Base-by-base conservation (phyloP, 2,888 invertebrate genomes). In the Dexiosoma caninum region DNA sequence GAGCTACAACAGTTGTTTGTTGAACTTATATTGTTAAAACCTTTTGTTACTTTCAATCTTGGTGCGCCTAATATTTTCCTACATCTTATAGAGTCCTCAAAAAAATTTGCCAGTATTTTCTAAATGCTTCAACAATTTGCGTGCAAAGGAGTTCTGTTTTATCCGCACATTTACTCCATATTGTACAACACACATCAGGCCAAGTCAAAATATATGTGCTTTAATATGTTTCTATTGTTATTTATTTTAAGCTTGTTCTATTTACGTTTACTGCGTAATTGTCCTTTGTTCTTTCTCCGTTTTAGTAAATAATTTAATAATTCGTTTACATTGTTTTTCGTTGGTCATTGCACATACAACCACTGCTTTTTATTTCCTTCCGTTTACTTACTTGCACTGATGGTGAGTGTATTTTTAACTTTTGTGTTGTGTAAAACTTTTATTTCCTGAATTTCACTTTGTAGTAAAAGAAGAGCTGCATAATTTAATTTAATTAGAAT, bases 221-320 rank as follows among this genome's bases (percentile, higher is more conserved):
- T 19, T 57, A 70, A 70, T 70, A 49, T 59, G 46, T 14, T 49
- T 37, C 32, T n/a, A 60, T 71, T 71, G 59, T 71, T 46, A 40
- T 19, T 49, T 49, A 10, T 51, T 35, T n/a, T 59, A 27, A 23
- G 14, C 23, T 37, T 21, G 16, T 40, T 27, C 40, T 21, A 49
- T 59, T 49, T 57, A 27, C 37, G 46, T 46, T 70, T 49, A 70
- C 70, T 70, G 49, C 53, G 53, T 67, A 67, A 67, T 70, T 59
- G 46, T 44, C n/a, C 14, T 70, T 49, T 59, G 57, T 59, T 27
- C 35, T 70, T 46, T 1, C 21, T 6, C 40, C 19, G 21, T 40
- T 53, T 53, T 37, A n/a, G 23, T 49, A 59, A 70, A 49, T 70
- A 70, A 57, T 37, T 70, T 57, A 46, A 46, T 57, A 57, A 27